Base-by-base conservation (phyloP, 2,797 vertebrate genomes). In the Epinephelus coioides region DNA sequence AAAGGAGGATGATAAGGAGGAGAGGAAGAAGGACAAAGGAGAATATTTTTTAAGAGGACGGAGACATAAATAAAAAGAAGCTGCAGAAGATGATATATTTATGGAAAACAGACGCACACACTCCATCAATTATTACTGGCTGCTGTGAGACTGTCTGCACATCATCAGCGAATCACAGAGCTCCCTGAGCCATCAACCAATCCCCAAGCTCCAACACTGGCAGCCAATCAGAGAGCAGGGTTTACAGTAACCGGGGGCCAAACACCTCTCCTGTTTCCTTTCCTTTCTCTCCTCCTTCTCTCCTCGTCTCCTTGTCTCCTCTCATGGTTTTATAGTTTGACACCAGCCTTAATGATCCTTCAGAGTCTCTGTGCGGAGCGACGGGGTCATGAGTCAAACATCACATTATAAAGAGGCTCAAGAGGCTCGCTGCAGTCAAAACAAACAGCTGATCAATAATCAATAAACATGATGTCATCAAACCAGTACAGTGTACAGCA, bases 91-190 rank as follows among this genome's bases (percentile, higher is more conserved):
- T 27, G 40, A 62, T 53, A 46, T 78, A 71, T 76, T 69, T 73
- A 80, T 76, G 55, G 19, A 54, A 62, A 65, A 69, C 69, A 53
- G 60, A 64, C 59, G 47, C 61, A 67, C 65, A 25, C 72, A 59
- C 66, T 43, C 62, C 63, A 81, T 86, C 13, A 86, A 83, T 88
- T 85, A 90, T 86, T 86, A 83, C 78, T 89, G 83, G 83, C 73
- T 80, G 69, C 62, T 79, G 30, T 30, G 57, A 67, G 68, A 79
- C 51, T 12, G 57, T 59, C 71, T 66, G 49, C 61, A 62, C 40
- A 25, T 40, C 1, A 1, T 4, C 27, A 47, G 46, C 76, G 70
- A 84, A 80, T 80, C 78, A 30, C 38, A 74, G 56, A 43, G 49
- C 83, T 50, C 8, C 43, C 4, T 34, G 34, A 34, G 7, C 46